phyloP scores from a whole-genome alignment of 2,888 invertebrate species.

The Cetonia aurata region DNA sequence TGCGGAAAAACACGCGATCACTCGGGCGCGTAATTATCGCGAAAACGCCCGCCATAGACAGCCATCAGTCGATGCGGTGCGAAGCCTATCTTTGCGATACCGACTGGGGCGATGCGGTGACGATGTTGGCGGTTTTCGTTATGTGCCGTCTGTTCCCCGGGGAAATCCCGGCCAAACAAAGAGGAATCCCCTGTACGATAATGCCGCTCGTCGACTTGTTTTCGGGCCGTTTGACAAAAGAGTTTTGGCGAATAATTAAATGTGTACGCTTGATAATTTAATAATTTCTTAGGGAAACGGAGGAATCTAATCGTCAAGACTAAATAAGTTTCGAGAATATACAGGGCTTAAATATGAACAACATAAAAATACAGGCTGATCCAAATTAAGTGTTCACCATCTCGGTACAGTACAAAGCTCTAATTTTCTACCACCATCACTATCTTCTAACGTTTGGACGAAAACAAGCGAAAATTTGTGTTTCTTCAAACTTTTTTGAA shows the following conservation, averaged over 20 bases:
- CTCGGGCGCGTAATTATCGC: conserved; percentile 33
- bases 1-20: conserved; percentile 36
- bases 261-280: conserved; percentile 29
- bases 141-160: conserved; percentile 10
- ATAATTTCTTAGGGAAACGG: conserved; percentile 28
- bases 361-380: no score
- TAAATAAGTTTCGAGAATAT: not conserved
- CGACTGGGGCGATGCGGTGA: not conserved
- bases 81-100: conserved; percentile 20
- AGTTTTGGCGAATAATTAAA: conserved; percentile 21
- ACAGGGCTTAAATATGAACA: not conserved
- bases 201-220: conserved; percentile 7
- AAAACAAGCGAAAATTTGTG: no score
- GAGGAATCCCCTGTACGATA: conserved; percentile 16
- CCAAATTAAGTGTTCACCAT: no score
- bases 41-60: conserved; percentile 4
- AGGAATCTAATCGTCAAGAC: conserved; percentile 18
- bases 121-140: conserved; percentile 7
- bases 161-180: conserved; percentile 31
- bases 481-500: no score
- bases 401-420: no score
- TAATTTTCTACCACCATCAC: no score
- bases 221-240: conserved; percentile 25
- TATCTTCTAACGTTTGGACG: no score
- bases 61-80: not conserved